Evolutionary conservation across 2,797 vertebrate genomes (phyloP).

Genomic region (Parambassis ranga): DNA sequence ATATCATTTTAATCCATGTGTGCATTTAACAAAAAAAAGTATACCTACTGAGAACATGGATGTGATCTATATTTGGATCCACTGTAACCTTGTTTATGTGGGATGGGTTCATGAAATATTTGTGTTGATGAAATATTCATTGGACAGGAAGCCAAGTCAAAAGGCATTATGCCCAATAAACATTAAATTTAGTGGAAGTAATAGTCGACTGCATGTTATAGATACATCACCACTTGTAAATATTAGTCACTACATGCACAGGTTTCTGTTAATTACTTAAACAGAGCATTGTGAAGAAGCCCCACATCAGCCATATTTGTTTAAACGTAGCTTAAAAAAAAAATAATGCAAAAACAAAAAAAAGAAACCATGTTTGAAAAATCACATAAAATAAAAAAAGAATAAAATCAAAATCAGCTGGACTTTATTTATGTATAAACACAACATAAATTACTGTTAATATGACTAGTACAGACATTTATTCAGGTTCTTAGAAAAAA

Average conservation of each 20-base stretch:
- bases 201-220: constrained; percentile 68
- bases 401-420: constrained; percentile 69
- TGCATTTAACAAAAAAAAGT: constrained; percentile 58
- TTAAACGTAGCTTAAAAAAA: constrained; percentile 31
- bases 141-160: constrained; percentile 68
- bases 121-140: constrained; percentile 76
- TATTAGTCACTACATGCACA: constrained; percentile 69
- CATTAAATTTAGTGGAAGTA: constrained; percentile 73
- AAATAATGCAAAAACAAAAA: not conserved
- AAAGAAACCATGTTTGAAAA: constrained; percentile 35
- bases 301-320: constrained; percentile 34
- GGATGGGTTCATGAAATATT: constrained; percentile 76
- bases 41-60: constrained; percentile 58
- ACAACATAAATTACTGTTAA: constrained; percentile 99
- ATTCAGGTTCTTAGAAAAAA: constrained; percentile 93
- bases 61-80: constrained; percentile 64
- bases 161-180: constrained; percentile 71
- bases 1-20: constrained; percentile 66
- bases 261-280: constrained; percentile 60
- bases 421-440: constrained; percentile 99
- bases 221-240: constrained; percentile 71
- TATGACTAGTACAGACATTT: constrained; percentile 98
- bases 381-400: constrained; percentile 23
- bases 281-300: constrained; percentile 57
- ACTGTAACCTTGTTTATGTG: constrained; percentile 67